Percentiles rank a stretch among this genome's conserved stretches.
phyloP scores from a whole-genome alignment of 2,888 invertebrate genomes.

The Lepidochitona cinerea region DNA sequence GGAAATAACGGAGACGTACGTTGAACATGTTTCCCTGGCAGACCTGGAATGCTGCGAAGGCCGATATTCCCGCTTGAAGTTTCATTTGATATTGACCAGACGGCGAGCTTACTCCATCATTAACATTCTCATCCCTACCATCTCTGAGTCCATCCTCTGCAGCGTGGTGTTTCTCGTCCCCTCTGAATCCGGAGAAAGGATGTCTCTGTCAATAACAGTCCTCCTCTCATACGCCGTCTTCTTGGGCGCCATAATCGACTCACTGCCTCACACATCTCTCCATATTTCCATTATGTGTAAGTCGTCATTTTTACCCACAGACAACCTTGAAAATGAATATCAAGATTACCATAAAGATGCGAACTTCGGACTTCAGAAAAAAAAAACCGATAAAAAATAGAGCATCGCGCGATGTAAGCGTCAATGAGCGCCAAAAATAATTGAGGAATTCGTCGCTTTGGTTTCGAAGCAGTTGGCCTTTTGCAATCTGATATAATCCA shows the following conservation, averaged over 20 bases:
- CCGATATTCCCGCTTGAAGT: background rate
- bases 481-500: too few species aligned
- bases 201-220: background rate
- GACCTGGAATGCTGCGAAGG: background rate
- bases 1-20: background rate
- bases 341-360: too few species aligned
- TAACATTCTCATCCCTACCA: background rate
- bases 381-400: too few species aligned
- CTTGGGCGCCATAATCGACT: background rate
- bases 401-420: too few species aligned
- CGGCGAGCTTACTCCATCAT: background rate
- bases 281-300: background rate
- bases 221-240: slow-evolving; percentile 1
- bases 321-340: too few species aligned
- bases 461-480: background rate
- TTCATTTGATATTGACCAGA: background rate
- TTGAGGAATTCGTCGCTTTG: background rate
- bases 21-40: background rate
- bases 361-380: too few species aligned
- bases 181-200: background rate
- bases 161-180: background rate
- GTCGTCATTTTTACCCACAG: background rate
- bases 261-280: background rate
- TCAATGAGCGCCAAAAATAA: too few species aligned
- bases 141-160: background rate